phyloP scores from a whole-genome alignment of 2,797 vertebrate genomes.

The Diplodus sargus region DNA sequence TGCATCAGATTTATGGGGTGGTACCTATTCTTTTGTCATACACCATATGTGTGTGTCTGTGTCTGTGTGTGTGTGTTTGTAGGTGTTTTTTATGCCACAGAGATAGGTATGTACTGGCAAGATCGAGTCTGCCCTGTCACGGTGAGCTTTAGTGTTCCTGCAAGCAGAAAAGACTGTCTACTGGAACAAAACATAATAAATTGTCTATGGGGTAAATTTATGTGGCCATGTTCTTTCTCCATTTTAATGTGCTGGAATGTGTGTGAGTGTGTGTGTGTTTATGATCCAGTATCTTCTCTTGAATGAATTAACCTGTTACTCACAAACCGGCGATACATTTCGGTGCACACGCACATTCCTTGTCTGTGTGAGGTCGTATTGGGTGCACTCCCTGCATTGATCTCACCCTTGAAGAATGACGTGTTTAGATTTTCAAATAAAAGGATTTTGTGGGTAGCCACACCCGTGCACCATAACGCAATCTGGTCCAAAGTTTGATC shows the following conservation, averaged over 20 bases:
- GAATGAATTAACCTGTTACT: constrained; percentile 60
- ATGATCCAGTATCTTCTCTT: constrained; percentile 38
- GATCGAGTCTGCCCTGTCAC: constrained; percentile 54
- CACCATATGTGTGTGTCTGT: constrained; percentile 1
- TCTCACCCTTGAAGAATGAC: constrained; percentile 76
- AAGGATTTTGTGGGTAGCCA: constrained; percentile 52
- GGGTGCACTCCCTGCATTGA: constrained; percentile 66
- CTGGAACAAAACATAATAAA: constrained; percentile 74
- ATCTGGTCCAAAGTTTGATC: constrained; percentile 48
- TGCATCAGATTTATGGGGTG: constrained; percentile 48
- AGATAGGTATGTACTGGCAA: constrained; percentile 63
- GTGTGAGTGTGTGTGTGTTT: constrained; percentile 34
- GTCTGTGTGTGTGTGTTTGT: neutral
- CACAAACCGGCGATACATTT: constrained; percentile 47
- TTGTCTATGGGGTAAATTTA: constrained; percentile 72
- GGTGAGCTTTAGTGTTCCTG: constrained; percentile 81
- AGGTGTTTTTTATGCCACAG: constrained; percentile 36
- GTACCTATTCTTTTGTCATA: constrained; percentile 42
- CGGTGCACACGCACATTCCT: constrained; percentile 45
- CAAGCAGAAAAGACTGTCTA: constrained; percentile 54
- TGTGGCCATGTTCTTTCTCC: constrained; percentile 55
- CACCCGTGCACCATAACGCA: constrained; percentile 61
- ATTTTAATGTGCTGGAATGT: constrained; percentile 62
- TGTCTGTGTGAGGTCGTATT: constrained; percentile 68
- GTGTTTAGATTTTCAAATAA: constrained; percentile 66